Evolutionary conservation across 2,797 vertebrate species (phyloP).

Genomic region (Neostethus bicornis): DNA sequence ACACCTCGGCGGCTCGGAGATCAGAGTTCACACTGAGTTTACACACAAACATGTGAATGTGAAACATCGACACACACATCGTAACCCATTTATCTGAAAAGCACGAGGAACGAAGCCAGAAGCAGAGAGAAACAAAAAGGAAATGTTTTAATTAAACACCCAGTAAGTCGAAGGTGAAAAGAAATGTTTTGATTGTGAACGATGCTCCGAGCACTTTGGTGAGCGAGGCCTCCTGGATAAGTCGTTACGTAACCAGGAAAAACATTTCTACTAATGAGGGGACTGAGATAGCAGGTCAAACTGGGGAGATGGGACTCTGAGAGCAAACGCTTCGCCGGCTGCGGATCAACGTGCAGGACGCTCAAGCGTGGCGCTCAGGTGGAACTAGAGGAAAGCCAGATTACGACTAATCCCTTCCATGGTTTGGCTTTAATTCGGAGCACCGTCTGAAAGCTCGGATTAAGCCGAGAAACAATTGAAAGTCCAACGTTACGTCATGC

Average conservation of each 20-base stretch:
- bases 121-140: background rate
- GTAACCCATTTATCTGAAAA: slow-evolving; percentile 49
- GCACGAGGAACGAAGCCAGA: slow-evolving; percentile 18
- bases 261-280: slow-evolving; percentile 49
- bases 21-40: slow-evolving; percentile 1
- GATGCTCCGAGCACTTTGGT: too few species aligned
- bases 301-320: slow-evolving; percentile 31
- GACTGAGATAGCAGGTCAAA: slow-evolving; percentile 53
- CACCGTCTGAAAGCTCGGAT: too few species aligned
- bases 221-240: slow-evolving; percentile 45
- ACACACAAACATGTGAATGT: too few species aligned
- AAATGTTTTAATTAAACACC: background rate
- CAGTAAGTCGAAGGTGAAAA: background rate
- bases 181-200: slow-evolving; percentile 23
- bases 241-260: slow-evolving; percentile 62
- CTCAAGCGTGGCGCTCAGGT: too few species aligned
- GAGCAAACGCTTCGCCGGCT: slow-evolving; percentile 4
- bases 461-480: background rate
- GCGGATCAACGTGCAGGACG: background rate
- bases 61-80: slow-evolving; percentile 39
- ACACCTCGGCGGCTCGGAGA: slow-evolving; percentile 8
- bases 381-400: too few species aligned
- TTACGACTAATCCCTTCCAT: background rate
- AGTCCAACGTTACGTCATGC: too few species aligned
- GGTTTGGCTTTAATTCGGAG: background rate